A percentile compares a stretch with the other conserved stretches of the same genome.
Evolutionary conservation across 2,113 vertebrate genomes (phyloP).

Genomic region (Lynx canadensis): DNA sequence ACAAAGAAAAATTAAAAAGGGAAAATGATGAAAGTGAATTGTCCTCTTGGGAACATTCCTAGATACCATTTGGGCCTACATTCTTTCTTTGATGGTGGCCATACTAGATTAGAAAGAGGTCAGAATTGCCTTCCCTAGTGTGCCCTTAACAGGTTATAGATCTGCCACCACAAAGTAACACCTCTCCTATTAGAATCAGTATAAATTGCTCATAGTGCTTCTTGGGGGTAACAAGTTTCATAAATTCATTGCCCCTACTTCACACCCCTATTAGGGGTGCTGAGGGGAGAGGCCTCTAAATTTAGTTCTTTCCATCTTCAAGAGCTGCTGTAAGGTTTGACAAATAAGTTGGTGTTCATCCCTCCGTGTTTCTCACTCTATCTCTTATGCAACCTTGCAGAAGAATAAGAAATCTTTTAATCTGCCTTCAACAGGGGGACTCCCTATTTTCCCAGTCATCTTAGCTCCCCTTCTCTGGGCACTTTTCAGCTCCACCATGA

Average conservation of each 20-base stretch:
- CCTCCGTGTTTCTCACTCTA: not conserved
- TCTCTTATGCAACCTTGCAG: not conserved
- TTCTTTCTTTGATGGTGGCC: not conserved
- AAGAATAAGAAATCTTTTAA: slow-evolving; percentile 25
- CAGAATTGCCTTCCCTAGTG: not conserved
- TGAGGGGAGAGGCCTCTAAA: not conserved
- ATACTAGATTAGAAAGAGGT: not conserved
- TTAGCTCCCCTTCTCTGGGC: not conserved
- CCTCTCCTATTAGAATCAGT: not conserved
- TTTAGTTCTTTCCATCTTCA: slow-evolving; percentile 21
- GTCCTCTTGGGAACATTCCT: not conserved
- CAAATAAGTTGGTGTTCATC: not conserved
- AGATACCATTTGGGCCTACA: not conserved
- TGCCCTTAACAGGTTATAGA: not conserved
- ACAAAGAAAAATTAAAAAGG: not conserved
- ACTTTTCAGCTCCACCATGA: slow-evolving; percentile 12
- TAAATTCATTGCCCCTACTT: not conserved
- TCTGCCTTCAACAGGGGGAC: slow-evolving; percentile 5
- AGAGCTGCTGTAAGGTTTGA: not conserved
- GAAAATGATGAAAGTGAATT: not conserved
- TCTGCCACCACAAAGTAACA: not conserved
- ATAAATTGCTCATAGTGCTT: not conserved
- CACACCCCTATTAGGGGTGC: not conserved
- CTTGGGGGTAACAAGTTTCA: not conserved
- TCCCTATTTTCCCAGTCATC: not conserved